Conservation (phyloP, 2,888 invertebrate genomes). For the Spilarctia lutea region DNA sequence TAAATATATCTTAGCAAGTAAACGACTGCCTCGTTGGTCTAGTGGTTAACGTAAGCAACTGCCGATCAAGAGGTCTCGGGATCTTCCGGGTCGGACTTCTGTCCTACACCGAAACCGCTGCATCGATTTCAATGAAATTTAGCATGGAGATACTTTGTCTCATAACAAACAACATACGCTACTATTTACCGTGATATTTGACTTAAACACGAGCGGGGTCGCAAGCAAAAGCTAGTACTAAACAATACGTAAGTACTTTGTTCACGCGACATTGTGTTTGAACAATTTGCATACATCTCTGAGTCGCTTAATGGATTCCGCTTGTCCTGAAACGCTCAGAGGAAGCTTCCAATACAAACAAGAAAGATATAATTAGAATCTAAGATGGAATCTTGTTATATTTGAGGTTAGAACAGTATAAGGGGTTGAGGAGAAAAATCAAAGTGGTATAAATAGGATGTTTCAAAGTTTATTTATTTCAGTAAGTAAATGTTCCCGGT, state of each 20-base stretch:
- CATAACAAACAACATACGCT: too few relatives aligned
- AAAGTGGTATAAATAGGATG: neutral
- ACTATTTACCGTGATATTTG: too few relatives aligned
- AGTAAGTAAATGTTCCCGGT: neutral
- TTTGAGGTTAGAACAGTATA: neutral
- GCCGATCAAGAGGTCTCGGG: too few relatives aligned
- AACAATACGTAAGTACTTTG: neutral
- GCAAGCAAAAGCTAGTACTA: neutral
- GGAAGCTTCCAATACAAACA: neutral
- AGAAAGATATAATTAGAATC: neutral
- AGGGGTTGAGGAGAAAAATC: neutral
- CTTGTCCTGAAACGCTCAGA: neutral
- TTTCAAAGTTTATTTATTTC: neutral
- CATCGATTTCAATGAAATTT: too few relatives aligned
- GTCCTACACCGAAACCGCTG: too few relatives aligned
- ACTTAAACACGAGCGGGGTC: too few relatives aligned
- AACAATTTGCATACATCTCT: conserved; percentile 4
- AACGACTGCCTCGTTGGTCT: too few relatives aligned
- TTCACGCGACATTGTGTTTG: neutral
- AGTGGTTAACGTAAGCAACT: too few relatives aligned
- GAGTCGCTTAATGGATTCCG: neutral
- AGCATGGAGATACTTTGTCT: too few relatives aligned
- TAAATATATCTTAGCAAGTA: too few relatives aligned
- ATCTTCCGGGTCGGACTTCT: too few relatives aligned
- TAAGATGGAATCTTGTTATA: neutral